Evolutionary conservation across 1,140 invertebrate genomes (phyloP).

Genomic region (Drosophila eugracilis): DNA sequence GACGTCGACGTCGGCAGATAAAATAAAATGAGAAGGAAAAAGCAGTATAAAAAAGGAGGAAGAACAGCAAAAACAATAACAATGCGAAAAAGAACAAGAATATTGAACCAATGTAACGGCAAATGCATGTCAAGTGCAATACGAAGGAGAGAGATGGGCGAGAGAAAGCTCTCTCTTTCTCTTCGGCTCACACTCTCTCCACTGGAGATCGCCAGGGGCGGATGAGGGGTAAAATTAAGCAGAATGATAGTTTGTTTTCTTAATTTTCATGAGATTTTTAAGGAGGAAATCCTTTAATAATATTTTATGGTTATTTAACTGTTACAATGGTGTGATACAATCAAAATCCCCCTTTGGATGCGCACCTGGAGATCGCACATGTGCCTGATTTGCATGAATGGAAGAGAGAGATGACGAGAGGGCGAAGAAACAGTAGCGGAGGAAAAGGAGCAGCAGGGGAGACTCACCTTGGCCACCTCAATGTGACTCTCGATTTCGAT

Average conservation of each 20-base stretch:
- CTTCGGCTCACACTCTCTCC: slow-evolving; percentile 10
- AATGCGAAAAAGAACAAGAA: slow-evolving; percentile 15
- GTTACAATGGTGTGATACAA: neutral
- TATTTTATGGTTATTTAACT: too few relatives aligned
- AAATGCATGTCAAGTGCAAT: slow-evolving; percentile 52
- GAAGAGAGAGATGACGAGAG: slow-evolving; percentile 9
- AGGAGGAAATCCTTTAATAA: neutral
- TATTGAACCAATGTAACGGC: slow-evolving; percentile 37
- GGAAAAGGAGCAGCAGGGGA: neutral
- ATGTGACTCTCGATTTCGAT: slow-evolving; percentile 92
- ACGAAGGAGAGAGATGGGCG: slow-evolving; percentile 7
- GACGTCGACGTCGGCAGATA: slow-evolving; percentile 46
- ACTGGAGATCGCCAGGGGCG: slow-evolving; percentile 23
- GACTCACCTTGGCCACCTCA: slow-evolving; percentile 93
- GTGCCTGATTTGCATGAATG: slow-evolving; percentile 57
- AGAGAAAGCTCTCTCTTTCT: slow-evolving; percentile 22
- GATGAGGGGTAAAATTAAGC: neutral
- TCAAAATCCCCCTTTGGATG: neutral
- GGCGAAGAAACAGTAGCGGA: neutral
- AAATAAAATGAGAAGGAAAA: slow-evolving; percentile 38
- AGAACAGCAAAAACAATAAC: slow-evolving; percentile 28
- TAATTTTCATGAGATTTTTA: too few relatives aligned
- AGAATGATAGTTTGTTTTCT: too few relatives aligned
- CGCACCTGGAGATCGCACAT: slow-evolving; percentile 31
- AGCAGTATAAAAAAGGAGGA: slow-evolving; percentile 18